Evolutionary conservation across 2,888 invertebrate genomes (phyloP).

Genomic region (Amiota communis): DNA sequence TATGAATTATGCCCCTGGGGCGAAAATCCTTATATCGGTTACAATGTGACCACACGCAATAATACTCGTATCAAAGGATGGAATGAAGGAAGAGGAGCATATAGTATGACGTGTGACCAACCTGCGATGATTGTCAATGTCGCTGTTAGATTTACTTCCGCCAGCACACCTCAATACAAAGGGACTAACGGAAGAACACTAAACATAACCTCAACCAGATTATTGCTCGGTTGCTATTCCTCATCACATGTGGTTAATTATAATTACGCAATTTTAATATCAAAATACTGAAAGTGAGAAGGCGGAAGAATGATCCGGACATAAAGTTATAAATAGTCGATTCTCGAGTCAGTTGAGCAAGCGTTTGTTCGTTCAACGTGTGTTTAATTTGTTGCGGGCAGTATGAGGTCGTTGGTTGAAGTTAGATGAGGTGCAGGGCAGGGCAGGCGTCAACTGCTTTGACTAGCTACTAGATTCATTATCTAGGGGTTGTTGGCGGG

Average conservation of each 20-base stretch:
- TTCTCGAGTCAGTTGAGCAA: slow-evolving; percentile 17
- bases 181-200: slow-evolving; percentile 16
- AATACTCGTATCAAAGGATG: not conserved
- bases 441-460: slow-evolving; percentile 28
- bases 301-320: slow-evolving; percentile 36
- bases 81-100: too few species aligned
- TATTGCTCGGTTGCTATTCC: too few species aligned
- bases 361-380: slow-evolving; percentile 32
- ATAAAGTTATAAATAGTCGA: slow-evolving; percentile 39
- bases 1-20: slow-evolving; percentile 69
- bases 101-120: slow-evolving; percentile 45
- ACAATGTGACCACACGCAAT: slow-evolving; percentile 33
- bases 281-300: slow-evolving; percentile 53
- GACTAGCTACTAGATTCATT: slow-evolving; percentile 42
- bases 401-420: not conserved
- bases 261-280: slow-evolving; percentile 69
- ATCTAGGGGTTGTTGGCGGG: slow-evolving; percentile 52
- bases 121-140: slow-evolving; percentile 23
- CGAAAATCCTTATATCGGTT: slow-evolving; percentile 56
- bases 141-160: slow-evolving; percentile 46
- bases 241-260: slow-evolving; percentile 69
- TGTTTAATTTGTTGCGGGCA: slow-evolving; percentile 37
- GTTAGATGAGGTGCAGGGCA: not conserved
- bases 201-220: slow-evolving; percentile 17
- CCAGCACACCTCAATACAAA: slow-evolving; percentile 49